Evolutionary conservation across 2,888 invertebrate species (phyloP).

Genomic region (Choreutis nemorana): DNA sequence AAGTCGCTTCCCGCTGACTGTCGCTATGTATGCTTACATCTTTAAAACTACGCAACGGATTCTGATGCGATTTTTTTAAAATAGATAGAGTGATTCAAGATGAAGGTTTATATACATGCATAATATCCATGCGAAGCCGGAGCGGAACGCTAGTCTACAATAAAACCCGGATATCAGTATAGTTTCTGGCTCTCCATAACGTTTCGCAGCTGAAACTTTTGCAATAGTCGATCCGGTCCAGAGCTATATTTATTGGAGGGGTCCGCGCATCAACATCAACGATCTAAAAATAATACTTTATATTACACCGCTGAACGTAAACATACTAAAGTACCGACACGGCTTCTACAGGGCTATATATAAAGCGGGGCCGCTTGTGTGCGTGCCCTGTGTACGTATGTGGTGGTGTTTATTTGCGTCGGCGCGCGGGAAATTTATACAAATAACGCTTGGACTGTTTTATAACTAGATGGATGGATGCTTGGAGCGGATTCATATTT

Average conservation of each 20-base stretch:
- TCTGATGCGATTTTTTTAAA: too few relatives aligned
- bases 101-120: too few relatives aligned
- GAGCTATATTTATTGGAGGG: slow-evolving; percentile 19
- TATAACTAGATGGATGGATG: slow-evolving; percentile 31
- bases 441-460: slow-evolving; percentile 21
- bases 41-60: too few relatives aligned
- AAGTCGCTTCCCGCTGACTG: too few relatives aligned
- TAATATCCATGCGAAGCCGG: too few relatives aligned
- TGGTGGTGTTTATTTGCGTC: slow-evolving; percentile 26
- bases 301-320: slow-evolving; percentile 29
- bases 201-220: too few relatives aligned
- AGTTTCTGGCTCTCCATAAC: too few relatives aligned
- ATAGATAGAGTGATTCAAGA: too few relatives aligned
- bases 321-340: slow-evolving; percentile 31
- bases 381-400: slow-evolving; percentile 9
- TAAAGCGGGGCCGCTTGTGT: slow-evolving; percentile 13
- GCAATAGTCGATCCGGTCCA: too few relatives aligned
- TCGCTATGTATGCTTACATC: too few relatives aligned
- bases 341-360: slow-evolving; percentile 15
- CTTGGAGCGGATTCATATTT: background rate
- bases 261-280: slow-evolving; percentile 34
- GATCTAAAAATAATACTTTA: slow-evolving; percentile 35
- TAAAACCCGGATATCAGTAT: too few relatives aligned
- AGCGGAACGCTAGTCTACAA: too few relatives aligned
- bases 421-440: slow-evolving; percentile 22